A percentile compares a stretch with the other conserved stretches of the same genome.
These are phyloP conservation scores for Nomada hirtipes DNA, from an alignment of 2,888 invertebrate genomes.

Conservation along the genomic window DNA sequence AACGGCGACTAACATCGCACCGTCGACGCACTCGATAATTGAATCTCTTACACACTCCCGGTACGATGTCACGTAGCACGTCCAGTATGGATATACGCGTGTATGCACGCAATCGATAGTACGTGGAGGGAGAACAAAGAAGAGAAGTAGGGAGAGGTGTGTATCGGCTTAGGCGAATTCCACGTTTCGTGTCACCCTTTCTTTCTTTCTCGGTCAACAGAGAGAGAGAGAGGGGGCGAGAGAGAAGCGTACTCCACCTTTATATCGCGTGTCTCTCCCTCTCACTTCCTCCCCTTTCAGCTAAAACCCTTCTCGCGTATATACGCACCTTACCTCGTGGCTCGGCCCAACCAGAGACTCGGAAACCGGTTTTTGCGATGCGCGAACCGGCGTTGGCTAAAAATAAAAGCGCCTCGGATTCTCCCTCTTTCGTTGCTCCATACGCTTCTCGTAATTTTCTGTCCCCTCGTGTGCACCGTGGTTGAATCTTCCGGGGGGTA, in stretches of 20 bases:
- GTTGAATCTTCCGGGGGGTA: conserved; percentile 35
- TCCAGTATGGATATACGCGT: conserved; percentile 49
- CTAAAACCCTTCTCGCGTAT: conserved; percentile 57
- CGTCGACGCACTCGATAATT: conserved; percentile 52
- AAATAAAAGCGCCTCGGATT: conserved; percentile 68
- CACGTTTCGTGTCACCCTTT: conserved; percentile 66
- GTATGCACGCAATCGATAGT: conserved; percentile 66
- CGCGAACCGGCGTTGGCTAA: conserved; percentile 71
- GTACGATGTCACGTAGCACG: conserved; percentile 46
- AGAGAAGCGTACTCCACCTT: conserved; percentile 31
- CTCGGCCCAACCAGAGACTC: conserved; percentile 44
- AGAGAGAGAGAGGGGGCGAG: conserved; percentile 1
- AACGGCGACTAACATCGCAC: conserved; percentile 22
- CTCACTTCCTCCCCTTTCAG: conserved; percentile 50
- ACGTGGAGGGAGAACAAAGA: conserved; percentile 41
- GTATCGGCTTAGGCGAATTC: conserved; percentile 61
- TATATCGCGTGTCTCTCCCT: conserved; percentile 52
- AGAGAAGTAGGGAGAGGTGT: conserved; percentile 21
- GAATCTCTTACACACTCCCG: conserved; percentile 48
- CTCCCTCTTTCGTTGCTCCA: conserved; percentile 39
- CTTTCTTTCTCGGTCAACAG: conserved; percentile 51
- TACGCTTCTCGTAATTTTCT: conserved; percentile 68
- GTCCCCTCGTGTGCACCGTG: conserved; percentile 53
- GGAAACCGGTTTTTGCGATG: conserved; percentile 79
- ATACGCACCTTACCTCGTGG: conserved; percentile 59